phyloP scores from a whole-genome alignment of 1,140 invertebrate species.

The Aporrectodea caliginosa region DNA sequence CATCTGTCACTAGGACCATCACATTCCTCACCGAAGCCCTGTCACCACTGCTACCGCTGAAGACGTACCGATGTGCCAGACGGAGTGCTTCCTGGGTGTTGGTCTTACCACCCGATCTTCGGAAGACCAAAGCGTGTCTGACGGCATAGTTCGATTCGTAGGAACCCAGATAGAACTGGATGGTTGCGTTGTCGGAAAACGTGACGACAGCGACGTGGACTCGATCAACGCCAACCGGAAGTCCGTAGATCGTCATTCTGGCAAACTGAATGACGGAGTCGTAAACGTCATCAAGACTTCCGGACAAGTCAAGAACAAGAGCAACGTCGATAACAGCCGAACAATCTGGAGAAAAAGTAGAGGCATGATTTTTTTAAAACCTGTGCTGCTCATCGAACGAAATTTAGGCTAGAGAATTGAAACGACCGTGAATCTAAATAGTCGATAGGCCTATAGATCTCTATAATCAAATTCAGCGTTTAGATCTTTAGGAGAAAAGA shows the following conservation, averaged over 20 bases:
- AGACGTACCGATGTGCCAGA: not conserved
- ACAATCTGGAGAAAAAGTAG: too few species aligned
- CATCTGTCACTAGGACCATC: conserved; percentile 47
- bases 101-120: not conserved
- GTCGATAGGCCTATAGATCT: too few species aligned
- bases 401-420: too few species aligned
- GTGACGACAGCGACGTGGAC: conserved; percentile 21
- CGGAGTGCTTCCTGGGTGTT: conserved; percentile 8
- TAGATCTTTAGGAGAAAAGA: too few species aligned
- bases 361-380: too few species aligned
- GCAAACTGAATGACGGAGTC: conserved; percentile 10
- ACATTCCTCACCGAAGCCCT: conserved; percentile 42
- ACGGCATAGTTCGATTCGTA: conserved; percentile 10
- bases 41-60: conserved; percentile 34
- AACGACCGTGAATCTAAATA: too few species aligned
- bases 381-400: too few species aligned
- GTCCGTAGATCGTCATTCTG: not conserved
- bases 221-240: conserved; percentile 1
- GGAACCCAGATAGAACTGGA: conserved; percentile 21
- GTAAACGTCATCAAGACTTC: not conserved
- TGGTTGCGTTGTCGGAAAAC: conserved; percentile 1
- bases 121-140: conserved; percentile 15
- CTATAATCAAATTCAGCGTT: too few species aligned
- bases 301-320: conserved; percentile 3
- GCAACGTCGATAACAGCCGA: not conserved